Evolutionary conservation across 2,797 vertebrate species (phyloP).

Genomic region (Somateria mollissima): DNA sequence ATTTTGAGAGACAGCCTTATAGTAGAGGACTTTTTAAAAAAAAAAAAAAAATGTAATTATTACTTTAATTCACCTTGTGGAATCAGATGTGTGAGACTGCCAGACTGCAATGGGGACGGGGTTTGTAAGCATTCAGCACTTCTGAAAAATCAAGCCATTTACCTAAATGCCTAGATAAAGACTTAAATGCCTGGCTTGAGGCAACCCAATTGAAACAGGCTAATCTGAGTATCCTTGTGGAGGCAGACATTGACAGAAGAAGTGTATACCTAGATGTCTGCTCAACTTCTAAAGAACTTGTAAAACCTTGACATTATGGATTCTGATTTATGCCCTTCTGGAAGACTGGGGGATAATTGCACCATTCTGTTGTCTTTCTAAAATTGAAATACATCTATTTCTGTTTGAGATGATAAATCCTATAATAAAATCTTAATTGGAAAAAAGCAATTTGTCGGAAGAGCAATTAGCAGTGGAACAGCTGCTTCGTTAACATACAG

Average conservation of each 20-base stretch:
- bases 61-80: conserved; percentile 21
- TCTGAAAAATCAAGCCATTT: neutral
- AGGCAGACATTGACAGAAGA: neutral
- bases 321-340: neutral
- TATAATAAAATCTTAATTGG: conserved; percentile 67
- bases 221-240: neutral
- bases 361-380: conserved; percentile 30
- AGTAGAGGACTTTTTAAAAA: conserved; percentile 11
- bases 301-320: neutral
- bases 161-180: neutral
- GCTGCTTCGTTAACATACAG: conserved; percentile 58
- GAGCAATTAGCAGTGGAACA: conserved; percentile 65
- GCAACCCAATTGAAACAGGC: neutral
- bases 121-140: neutral
- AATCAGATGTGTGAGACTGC: neutral
- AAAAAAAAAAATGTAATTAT: neutral
- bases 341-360: conserved; percentile 23
- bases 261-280: accelerated
- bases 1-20: neutral
- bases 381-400: conserved; percentile 56
- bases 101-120: neutral
- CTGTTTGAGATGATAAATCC: conserved; percentile 57
- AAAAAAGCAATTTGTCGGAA: conserved; percentile 52
- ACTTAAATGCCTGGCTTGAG: neutral
- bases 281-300: neutral